Evolutionary conservation across 2,113 vertebrate genomes (phyloP).

Genomic region (Nothocercus julius): DNA sequence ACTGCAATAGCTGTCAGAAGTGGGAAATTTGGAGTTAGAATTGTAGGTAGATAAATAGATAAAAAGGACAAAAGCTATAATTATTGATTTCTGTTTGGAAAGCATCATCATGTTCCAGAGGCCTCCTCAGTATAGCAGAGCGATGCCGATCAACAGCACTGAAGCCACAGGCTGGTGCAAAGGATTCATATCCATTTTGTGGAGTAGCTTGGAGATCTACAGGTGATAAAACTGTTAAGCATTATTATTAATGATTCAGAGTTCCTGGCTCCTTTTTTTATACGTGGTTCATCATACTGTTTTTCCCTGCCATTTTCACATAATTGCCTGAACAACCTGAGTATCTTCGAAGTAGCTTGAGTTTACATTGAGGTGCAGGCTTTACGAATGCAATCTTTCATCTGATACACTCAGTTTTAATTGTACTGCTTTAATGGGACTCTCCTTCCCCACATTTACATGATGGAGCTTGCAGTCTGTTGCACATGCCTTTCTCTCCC

Average conservation of each 20-base stretch:
- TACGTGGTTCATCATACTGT: conserved; percentile 11
- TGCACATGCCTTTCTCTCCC: background rate
- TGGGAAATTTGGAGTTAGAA: background rate
- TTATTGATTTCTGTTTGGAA: conserved; percentile 16
- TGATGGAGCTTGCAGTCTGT: conserved; percentile 39
- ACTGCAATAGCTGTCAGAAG: background rate
- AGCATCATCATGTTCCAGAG: conserved; percentile 37
- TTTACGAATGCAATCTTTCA: conserved; percentile 29
- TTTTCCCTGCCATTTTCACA: conserved; percentile 53
- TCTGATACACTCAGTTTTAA: conserved; percentile 27
- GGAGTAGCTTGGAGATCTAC: conserved; percentile 40
- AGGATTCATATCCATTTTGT: conserved; percentile 46
- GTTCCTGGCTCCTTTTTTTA: conserved; percentile 21
- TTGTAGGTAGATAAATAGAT: conserved; percentile 24
- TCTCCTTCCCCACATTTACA: conserved; percentile 20
- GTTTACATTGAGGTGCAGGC: background rate
- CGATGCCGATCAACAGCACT: conserved; percentile 18
- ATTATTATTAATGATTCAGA: conserved; percentile 64
- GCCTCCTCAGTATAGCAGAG: conserved; percentile 4
- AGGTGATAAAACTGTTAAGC: conserved; percentile 36
- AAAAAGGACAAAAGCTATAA: background rate
- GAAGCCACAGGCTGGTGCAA: conserved; percentile 48
- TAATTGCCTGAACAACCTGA: conserved; percentile 45
- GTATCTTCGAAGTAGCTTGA: conserved; percentile 32
- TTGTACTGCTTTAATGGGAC: conserved; percentile 43